Conservation (phyloP, 2,797 vertebrate genomes). For the Geotria australis region DNA sequence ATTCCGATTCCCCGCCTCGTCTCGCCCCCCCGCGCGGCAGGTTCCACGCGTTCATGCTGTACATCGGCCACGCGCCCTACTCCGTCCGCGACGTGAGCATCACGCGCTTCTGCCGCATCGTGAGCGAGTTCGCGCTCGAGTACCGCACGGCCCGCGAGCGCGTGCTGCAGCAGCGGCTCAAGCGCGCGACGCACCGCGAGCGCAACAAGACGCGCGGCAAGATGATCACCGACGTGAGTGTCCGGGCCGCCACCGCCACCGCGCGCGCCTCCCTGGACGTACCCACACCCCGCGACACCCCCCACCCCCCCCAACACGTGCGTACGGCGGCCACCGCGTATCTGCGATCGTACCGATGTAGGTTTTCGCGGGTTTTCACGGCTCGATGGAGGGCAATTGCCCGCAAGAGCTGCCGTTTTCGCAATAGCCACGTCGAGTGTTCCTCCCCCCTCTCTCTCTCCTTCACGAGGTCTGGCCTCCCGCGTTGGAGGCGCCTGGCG, state of each 20-base stretch:
- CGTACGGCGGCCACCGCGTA: too few species aligned
- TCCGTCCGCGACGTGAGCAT: conserved; percentile 64
- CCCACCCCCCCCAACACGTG: too few species aligned
- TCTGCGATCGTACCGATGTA: too few species aligned
- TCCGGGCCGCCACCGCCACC: conserved; percentile 1
- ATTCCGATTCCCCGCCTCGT: too few species aligned
- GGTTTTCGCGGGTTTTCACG: too few species aligned
- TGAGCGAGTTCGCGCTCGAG: conserved; percentile 82
- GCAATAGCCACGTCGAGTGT: too few species aligned
- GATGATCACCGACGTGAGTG: conserved; percentile 95
- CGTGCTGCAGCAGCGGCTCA: conserved; percentile 81
- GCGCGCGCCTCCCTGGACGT: too few species aligned
- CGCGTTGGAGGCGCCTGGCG: too few species aligned
- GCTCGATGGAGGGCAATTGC: too few species aligned
- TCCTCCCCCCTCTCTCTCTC: too few species aligned
- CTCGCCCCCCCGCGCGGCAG: conserved; percentile 12
- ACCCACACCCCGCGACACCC: background rate
- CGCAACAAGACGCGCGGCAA: conserved; percentile 95
- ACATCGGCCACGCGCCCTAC: conserved; percentile 61
- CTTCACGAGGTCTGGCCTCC: too few species aligned
- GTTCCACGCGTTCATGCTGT: conserved; percentile 79
- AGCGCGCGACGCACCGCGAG: conserved; percentile 75
- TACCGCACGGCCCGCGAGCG: conserved; percentile 82
- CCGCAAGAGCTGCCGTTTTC: too few species aligned
- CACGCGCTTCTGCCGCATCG: conserved; percentile 71